Conservation (phyloP, 2,113 vertebrate species). For the Pleuronectes platessa region DNA sequence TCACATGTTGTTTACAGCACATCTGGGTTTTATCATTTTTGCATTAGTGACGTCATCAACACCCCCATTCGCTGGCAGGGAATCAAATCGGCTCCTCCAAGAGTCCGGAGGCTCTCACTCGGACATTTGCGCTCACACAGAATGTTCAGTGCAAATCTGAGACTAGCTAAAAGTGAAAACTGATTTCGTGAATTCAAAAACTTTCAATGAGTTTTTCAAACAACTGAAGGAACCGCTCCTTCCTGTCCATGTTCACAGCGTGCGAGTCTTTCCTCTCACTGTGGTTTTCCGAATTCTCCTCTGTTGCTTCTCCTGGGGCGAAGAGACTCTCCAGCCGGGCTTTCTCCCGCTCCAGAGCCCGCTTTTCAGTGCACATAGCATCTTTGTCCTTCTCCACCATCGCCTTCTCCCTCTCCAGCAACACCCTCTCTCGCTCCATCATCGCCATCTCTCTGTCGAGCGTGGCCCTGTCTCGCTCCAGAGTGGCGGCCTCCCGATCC, state of each 20-base stretch:
- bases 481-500: conserved; percentile 64
- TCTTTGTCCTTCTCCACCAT: conserved; percentile 71
- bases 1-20: too few relatives aligned
- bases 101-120: too few relatives aligned
- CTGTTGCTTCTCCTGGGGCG: neutral
- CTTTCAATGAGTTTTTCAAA: conserved; percentile 77
- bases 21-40: too few relatives aligned
- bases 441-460: conserved; percentile 73
- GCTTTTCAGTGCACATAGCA: conserved; percentile 47
- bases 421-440: conserved; percentile 71
- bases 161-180: neutral
- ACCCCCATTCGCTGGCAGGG: too few relatives aligned
- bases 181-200: conserved; percentile 36
- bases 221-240: conserved; percentile 68
- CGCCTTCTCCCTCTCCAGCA: conserved; percentile 69
- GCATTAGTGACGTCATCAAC: too few relatives aligned
- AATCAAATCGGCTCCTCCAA: too few relatives aligned
- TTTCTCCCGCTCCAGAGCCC: conserved; percentile 36
- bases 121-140: too few relatives aligned
- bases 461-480: conserved; percentile 74
- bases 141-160: too few relatives aligned
- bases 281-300: conserved; percentile 19
- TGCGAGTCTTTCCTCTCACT: conserved; percentile 17
- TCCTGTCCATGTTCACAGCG: conserved; percentile 10
- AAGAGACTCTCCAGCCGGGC: conserved; percentile 15